A percentile compares a stretch with the other conserved stretches of the same genome.
These are phyloP conservation scores for Drosophila malerkotliana DNA, from an alignment of 1,140 invertebrate genomes.

Conservation along the genomic window DNA sequence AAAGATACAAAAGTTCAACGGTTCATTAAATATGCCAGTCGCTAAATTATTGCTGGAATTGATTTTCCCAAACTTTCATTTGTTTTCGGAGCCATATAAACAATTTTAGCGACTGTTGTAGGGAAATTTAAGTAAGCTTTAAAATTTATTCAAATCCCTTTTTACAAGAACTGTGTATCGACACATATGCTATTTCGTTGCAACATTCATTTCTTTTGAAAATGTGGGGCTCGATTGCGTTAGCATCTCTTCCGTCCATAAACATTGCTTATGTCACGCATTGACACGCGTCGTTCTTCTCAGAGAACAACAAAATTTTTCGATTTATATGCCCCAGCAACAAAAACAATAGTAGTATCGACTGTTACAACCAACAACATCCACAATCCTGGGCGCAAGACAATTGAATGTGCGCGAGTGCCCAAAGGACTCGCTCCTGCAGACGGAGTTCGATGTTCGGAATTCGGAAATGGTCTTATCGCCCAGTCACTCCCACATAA, in stretches of 20 bases:
- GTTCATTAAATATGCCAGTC: constrained; percentile 40
- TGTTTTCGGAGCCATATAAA: not conserved
- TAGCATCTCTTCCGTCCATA: constrained; percentile 20
- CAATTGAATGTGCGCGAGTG: constrained; percentile 38
- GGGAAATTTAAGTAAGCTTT: not conserved
- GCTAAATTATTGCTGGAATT: constrained; percentile 13
- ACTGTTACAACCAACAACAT: not conserved
- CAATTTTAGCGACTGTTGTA: not conserved
- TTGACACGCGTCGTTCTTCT: constrained; percentile 48
- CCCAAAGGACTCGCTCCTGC: constrained; percentile 16
- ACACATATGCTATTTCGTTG: constrained; percentile 34
- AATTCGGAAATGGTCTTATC: constrained; percentile 17
- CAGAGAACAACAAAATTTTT: constrained; percentile 47
- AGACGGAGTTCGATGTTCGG: constrained; percentile 12
- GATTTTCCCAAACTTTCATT: constrained; percentile 4
- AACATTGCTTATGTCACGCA: constrained; percentile 62
- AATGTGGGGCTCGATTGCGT: constrained; percentile 3
- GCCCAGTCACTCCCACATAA: constrained; percentile 28
- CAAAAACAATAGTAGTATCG: constrained; percentile 11
- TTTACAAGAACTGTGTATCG: not conserved
- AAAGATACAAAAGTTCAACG: constrained; percentile 19
- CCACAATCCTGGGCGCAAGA: constrained; percentile 8
- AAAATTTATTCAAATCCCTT: constrained; percentile 30
- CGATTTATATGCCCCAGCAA: constrained; percentile 65
- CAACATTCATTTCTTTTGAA: constrained; percentile 9